Percentiles rank a stretch among this genome's conserved stretches.
These are phyloP conservation scores for Ibidorhyncha struthersii DNA, from an alignment of 2,113 vertebrate species.

Conservation along the genomic window DNA sequence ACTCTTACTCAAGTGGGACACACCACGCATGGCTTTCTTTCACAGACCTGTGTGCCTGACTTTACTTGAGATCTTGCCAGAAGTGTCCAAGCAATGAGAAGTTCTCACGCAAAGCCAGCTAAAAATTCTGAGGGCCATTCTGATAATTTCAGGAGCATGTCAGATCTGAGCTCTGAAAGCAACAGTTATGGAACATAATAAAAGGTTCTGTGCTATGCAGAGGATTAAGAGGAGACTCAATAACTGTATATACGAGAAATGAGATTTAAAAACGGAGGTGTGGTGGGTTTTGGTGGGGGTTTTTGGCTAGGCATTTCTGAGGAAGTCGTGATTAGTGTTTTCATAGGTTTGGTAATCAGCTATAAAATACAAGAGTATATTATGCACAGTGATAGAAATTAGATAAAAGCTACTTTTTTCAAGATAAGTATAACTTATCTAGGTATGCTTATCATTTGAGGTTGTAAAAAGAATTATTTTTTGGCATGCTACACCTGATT, in stretches of 20 bases:
- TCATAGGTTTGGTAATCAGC: too few species aligned
- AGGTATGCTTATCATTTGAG: background rate
- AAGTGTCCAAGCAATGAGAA: background rate
- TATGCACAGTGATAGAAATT: background rate
- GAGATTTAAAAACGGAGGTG: background rate
- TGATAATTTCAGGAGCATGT: background rate
- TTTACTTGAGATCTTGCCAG: background rate
- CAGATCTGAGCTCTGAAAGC: background rate
- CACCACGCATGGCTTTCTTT: background rate
- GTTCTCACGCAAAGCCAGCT: background rate
- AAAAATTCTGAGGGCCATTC: background rate
- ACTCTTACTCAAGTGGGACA: background rate
- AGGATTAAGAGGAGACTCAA: background rate
- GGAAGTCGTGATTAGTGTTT: background rate
- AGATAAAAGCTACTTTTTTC: background rate
- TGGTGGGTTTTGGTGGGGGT: background rate
- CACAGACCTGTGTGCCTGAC: too few species aligned
- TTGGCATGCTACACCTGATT: background rate
- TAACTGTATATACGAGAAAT: background rate
- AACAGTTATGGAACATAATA: background rate
- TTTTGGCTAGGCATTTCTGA: background rate
- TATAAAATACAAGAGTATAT: background rate
- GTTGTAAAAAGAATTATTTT: background rate
- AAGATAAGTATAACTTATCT: background rate
- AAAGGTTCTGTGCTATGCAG: background rate